Evolutionary conservation across 2,888 invertebrate genomes (phyloP).

Genomic region (Labia minor): DNA sequence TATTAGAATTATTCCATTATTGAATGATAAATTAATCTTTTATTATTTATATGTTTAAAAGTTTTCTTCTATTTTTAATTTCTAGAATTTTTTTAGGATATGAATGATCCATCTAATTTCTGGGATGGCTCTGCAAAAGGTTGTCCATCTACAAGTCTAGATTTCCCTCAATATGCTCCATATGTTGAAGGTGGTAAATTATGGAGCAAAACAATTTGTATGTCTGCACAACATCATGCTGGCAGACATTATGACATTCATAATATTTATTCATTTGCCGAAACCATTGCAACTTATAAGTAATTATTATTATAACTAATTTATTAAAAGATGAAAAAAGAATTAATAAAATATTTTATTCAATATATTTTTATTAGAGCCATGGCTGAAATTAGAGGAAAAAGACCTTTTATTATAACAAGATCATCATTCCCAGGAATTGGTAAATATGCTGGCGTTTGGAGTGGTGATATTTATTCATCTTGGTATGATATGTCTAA

Average conservation of each 20-base stretch:
- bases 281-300: constrained; percentile 63
- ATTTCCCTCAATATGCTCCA: constrained; percentile 60
- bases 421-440: constrained; percentile 67
- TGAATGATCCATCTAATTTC: constrained; percentile 85
- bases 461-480: constrained; percentile 73
- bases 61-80: no score
- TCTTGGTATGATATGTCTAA: constrained; percentile 66
- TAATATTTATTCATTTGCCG: constrained; percentile 63
- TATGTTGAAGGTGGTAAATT: constrained; percentile 48
- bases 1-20: no score
- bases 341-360: neutral
- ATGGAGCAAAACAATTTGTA: constrained; percentile 62
- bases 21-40: no score
- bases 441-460: constrained; percentile 65
- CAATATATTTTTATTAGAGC: constrained; percentile 41
- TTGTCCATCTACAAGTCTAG: constrained; percentile 45
- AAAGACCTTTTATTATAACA: constrained; percentile 66
- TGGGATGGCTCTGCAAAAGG: constrained; percentile 50
- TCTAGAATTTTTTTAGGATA: constrained; percentile 50
- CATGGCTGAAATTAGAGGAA: constrained; percentile 50
- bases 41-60: no score
- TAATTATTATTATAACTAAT: constrained; percentile 34
- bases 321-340: no score
- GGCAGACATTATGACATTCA: constrained; percentile 67
- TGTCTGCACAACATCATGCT: constrained; percentile 59